phyloP scores from a whole-genome alignment of 2,797 vertebrate species.

The Myoxocephalus aenaeus region DNA sequence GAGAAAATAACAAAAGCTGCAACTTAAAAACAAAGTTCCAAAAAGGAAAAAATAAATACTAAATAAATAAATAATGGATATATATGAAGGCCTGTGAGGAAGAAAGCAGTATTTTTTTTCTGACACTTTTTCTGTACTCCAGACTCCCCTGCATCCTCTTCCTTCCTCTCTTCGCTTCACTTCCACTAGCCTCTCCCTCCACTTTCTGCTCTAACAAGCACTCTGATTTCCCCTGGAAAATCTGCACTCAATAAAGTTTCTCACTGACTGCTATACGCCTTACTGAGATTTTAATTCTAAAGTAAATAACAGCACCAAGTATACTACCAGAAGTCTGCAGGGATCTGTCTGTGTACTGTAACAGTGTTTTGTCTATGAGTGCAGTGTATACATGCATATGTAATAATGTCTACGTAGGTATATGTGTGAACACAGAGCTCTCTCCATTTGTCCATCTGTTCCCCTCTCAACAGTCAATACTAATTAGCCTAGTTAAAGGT shows the following conservation, averaged over 20 bases:
- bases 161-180: constrained; percentile 68
- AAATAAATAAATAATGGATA: neutral
- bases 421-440: neutral
- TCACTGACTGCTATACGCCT: constrained; percentile 61
- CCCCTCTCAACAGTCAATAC: constrained; percentile 78
- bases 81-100: constrained; percentile 34
- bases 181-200: constrained; percentile 68
- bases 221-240: constrained; percentile 81
- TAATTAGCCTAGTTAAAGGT: constrained; percentile 85
- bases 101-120: constrained; percentile 61
- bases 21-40: constrained; percentile 36
- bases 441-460: constrained; percentile 45
- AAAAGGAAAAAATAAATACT: constrained; percentile 1
- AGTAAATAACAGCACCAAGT: constrained; percentile 31
- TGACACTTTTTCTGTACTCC: constrained; percentile 73
- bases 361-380: constrained; percentile 12
- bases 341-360: constrained; percentile 22
- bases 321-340: constrained; percentile 11
- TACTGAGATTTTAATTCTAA: constrained; percentile 61
- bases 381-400: neutral
- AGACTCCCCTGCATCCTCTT: constrained; percentile 68
- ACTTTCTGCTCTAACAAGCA: constrained; percentile 79
- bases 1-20: constrained; percentile 16
- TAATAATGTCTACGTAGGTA: neutral
- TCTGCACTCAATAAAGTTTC: constrained; percentile 75